A percentile compares a stretch with the other conserved stretches of the same genome.
Evolutionary conservation across 2,113 vertebrate genomes (phyloP).

Genomic region (Indicator indicator): DNA sequence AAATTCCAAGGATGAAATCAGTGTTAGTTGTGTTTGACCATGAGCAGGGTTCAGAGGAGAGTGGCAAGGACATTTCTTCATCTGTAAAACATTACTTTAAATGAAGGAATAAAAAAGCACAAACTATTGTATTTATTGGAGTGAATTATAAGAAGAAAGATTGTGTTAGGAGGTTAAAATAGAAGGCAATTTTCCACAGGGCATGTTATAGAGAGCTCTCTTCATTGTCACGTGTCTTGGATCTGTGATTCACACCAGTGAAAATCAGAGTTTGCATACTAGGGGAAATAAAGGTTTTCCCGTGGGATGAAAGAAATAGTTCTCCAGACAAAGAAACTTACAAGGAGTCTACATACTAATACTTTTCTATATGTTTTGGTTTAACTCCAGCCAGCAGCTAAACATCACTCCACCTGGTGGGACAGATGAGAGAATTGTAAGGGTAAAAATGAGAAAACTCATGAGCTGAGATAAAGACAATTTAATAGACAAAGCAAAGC

Average conservation of each 20-base stretch:
- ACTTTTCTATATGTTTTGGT: accelerated
- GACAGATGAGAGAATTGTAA: background rate
- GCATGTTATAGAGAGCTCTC: background rate
- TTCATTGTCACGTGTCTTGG: background rate
- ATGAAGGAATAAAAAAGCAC: background rate
- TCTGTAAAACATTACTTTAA: background rate
- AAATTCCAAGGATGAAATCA: accelerated
- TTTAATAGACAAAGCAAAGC: background rate
- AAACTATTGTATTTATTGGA: background rate
- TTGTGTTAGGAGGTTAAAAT: background rate
- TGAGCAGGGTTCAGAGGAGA: background rate
- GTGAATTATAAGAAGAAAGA: background rate
- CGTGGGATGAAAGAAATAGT: background rate
- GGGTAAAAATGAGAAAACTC: background rate
- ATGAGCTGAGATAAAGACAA: background rate
- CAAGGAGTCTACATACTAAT: background rate
- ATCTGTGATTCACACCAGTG: background rate
- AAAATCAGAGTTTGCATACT: background rate
- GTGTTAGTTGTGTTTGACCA: background rate
- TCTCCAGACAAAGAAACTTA: background rate
- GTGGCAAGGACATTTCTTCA: background rate
- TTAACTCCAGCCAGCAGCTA: background rate
- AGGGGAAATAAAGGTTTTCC: background rate
- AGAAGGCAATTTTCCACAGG: background rate
- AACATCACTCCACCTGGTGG: accelerated